Base-by-base conservation (phyloP, 2,797 vertebrate species). In the Limosa lapponica region DNA sequence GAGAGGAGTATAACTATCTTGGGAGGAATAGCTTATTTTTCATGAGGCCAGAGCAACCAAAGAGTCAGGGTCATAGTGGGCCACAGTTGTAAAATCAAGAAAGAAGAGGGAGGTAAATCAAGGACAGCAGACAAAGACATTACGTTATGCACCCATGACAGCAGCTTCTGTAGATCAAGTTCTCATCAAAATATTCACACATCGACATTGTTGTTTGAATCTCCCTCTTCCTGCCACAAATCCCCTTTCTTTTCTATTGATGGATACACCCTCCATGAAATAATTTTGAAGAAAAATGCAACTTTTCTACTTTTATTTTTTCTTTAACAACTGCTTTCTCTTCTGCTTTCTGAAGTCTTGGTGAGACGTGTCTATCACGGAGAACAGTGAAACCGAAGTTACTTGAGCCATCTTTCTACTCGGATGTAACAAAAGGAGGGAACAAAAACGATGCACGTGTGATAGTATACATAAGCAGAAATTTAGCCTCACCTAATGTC, bases 21-120 rank as follows among this genome's bases (percentile, higher is more conserved):
- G 86, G 86, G 94, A 97, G 90, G 96, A 94, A 93, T 48, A 92
- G 90, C 86, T 81, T 70, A 85, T 91, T 94, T 96, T 69, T 90
- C 88, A 97, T 20, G 32, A 87, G 93, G 92, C 91, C 41, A 46
- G 80, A 88, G 95, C 84, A 93, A 96, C 83, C 61, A 27, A 52
- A 51, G 20, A 28, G 78, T 30, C 28, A 11, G 89, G 90, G 82
- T 78, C 77, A 72, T 3, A 3, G 36, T 2, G 70, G 80, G 71
- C 79, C 78, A 78, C 23, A 58, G 93, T 36, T 52, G 64, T 28
- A 84, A 54, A 46, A 64, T 4, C 55, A 55, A 51, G 64, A 3
- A 37, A 48, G 93, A 77, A 55, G 71, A 55, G 49, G 34, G 83
- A 84, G 90, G 79, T 77, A 90, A 90, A 91, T 67, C 92, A 85